Evolutionary conservation across 2,113 vertebrate genomes (phyloP).

Genomic region (Spea multiplicata): DNA sequence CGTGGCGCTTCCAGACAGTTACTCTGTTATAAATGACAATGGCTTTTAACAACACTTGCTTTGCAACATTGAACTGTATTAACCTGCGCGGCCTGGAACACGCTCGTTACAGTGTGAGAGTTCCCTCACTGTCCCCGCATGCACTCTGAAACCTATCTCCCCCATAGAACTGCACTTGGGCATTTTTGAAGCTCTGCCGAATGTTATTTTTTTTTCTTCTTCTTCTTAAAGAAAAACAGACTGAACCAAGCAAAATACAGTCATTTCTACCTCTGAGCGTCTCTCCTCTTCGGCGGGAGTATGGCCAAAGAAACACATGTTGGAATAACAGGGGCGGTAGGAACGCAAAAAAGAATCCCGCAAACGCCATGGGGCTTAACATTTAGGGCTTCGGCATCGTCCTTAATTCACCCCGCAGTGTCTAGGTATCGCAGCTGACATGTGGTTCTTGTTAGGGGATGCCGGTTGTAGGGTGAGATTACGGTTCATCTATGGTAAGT

Average conservation of each 20-base stretch:
- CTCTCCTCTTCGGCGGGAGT: conserved; percentile 3
- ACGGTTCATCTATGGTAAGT: not conserved
- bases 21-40: conserved; percentile 6
- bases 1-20: conserved; percentile 4
- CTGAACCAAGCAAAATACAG: conserved; percentile 20
- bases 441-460: conserved; percentile 42
- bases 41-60: conserved; percentile 12
- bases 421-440: conserved; percentile 29
- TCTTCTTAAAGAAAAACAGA: not conserved
- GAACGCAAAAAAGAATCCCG: conserved; percentile 22
- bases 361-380: conserved; percentile 41
- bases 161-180: not conserved
- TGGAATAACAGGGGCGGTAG: not conserved
- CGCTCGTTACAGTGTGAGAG: conserved; percentile 12
- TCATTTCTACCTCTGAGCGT: not conserved
- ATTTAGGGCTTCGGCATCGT: conserved; percentile 21
- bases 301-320: conserved; percentile 31
- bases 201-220: not conserved
- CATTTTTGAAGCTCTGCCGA: conserved; percentile 18
- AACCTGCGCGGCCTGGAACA: conserved; percentile 19
- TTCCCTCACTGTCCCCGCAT: conserved; percentile 27
- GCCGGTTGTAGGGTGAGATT: conserved; percentile 1
- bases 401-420: conserved; percentile 39
- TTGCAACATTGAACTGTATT: conserved; percentile 12
- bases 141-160: conserved; percentile 38